These are phyloP conservation scores for Silurus glanis DNA, from an alignment of 2,113 vertebrate genomes.

Conservation along the genomic window DNA sequence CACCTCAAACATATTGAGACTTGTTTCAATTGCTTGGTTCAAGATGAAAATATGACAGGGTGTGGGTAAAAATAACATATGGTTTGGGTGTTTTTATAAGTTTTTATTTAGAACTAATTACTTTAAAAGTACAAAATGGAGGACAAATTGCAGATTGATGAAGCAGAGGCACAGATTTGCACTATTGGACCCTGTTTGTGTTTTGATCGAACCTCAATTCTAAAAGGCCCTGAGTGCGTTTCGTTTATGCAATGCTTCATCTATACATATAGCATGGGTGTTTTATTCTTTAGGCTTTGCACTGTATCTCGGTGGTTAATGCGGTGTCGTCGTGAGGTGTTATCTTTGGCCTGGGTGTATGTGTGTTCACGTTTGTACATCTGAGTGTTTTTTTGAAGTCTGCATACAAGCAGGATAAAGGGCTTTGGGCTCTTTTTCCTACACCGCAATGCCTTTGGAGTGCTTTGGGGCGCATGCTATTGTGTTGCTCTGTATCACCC, in stretches of 20 bases:
- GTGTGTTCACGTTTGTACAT: constrained; percentile 13
- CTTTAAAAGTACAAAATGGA: background rate
- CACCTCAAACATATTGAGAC: background rate
- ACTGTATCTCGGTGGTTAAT: constrained; percentile 14
- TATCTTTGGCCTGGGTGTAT: constrained; percentile 5
- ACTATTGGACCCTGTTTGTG: background rate
- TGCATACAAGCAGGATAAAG: background rate
- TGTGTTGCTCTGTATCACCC: constrained; percentile 34
- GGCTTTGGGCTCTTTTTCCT: constrained; percentile 11
- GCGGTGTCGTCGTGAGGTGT: background rate
- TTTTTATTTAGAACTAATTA: too few species aligned
- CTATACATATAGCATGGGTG: background rate
- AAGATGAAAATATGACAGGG: background rate
- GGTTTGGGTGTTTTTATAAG: background rate
- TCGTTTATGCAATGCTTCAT: background rate
- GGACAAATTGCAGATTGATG: background rate
- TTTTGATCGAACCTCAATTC: background rate
- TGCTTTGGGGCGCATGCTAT: constrained; percentile 25
- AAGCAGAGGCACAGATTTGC: background rate
- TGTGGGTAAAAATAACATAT: too few species aligned
- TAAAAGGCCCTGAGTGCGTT: background rate
- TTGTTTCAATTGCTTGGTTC: background rate
- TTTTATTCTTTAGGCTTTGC: background rate
- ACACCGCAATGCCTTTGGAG: constrained; percentile 12
- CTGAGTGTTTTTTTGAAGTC: constrained; percentile 3